Percentiles rank a stretch among this genome's conserved stretches.
Conservation (phyloP, 1,140 invertebrate genomes). For the Drosophila lowei region DNA sequence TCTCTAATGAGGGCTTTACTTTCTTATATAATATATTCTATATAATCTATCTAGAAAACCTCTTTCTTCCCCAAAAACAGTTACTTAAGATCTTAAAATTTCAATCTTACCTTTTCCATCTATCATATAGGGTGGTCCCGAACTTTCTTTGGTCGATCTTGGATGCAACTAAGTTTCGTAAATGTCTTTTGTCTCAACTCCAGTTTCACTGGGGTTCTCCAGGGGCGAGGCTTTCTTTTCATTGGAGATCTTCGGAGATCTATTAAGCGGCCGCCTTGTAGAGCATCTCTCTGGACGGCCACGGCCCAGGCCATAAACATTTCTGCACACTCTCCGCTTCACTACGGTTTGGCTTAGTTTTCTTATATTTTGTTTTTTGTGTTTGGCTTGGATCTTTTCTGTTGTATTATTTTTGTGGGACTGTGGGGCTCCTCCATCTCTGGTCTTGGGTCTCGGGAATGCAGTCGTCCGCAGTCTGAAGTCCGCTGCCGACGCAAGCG, state of each 20-base stretch:
- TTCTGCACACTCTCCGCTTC: conserved; percentile 38
- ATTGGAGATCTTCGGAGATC: conserved; percentile 20
- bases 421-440: conserved; percentile 40
- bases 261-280: conserved; percentile 49
- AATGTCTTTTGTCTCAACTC: conserved; percentile 37
- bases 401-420: conserved; percentile 45
- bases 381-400: conserved; percentile 14
- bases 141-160: conserved; percentile 45
- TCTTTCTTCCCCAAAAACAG: conserved; percentile 3
- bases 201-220: conserved; percentile 16
- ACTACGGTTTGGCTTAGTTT: conserved; percentile 46
- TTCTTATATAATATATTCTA: too few species aligned
- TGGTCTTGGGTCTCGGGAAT: conserved; percentile 22
- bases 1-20: not conserved
- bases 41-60: not conserved
- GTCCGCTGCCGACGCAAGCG: conserved; percentile 11
- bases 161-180: not conserved
- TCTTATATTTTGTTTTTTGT: conserved; percentile 14
- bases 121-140: conserved; percentile 31
- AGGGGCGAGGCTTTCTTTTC: conserved; percentile 50
- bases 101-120: conserved; percentile 27
- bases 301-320: conserved; percentile 61
- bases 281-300: conserved; percentile 57
- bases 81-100: conserved; percentile 21
- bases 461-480: conserved; percentile 20